A percentile compares a stretch with the other conserved stretches of the same genome.
phyloP scores from a whole-genome alignment of 1,140 invertebrate genomes.

The Pseudomyrmex gracilis region DNA sequence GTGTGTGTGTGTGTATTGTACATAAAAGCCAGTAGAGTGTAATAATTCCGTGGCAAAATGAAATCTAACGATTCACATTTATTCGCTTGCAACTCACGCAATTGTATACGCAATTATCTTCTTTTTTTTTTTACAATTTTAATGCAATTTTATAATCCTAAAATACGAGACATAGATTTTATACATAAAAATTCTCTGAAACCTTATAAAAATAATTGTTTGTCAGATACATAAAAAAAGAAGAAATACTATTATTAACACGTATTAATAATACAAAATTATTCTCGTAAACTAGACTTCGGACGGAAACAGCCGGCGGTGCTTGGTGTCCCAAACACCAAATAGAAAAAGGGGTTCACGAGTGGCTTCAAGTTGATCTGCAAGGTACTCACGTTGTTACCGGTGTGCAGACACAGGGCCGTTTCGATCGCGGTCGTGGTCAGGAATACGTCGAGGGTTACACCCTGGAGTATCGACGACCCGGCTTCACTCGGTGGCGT shows the following conservation, averaged over 20 bases:
- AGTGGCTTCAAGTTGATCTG: conserved; percentile 93
- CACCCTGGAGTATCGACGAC: conserved; percentile 91
- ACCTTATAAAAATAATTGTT: not conserved
- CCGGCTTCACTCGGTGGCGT: conserved; percentile 88
- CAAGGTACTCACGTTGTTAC: conserved; percentile 88
- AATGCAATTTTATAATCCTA: not conserved
- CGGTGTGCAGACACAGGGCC: conserved; percentile 92
- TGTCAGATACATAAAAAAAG: too few relatives aligned
- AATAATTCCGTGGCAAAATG: conserved; percentile 54
- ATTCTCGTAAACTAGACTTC: conserved; percentile 86
- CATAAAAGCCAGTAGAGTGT: conserved; percentile 50
- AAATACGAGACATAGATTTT: not conserved
- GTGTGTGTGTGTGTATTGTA: too few relatives aligned
- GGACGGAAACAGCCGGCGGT: conserved; percentile 91
- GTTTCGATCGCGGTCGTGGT: conserved; percentile 92
- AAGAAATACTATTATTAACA: too few relatives aligned
- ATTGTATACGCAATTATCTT: not conserved
- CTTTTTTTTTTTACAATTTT: not conserved
- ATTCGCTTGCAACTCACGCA: not conserved
- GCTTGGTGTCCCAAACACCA: conserved; percentile 93
- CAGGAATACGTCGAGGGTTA: conserved; percentile 92
- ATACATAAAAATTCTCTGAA: not conserved
- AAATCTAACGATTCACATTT: conserved; percentile 13
- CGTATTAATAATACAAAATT: not conserved
- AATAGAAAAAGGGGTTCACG: conserved; percentile 89